Base-by-base conservation (phyloP, 2,888 invertebrate genomes). In the Pollenia amentaria region DNA sequence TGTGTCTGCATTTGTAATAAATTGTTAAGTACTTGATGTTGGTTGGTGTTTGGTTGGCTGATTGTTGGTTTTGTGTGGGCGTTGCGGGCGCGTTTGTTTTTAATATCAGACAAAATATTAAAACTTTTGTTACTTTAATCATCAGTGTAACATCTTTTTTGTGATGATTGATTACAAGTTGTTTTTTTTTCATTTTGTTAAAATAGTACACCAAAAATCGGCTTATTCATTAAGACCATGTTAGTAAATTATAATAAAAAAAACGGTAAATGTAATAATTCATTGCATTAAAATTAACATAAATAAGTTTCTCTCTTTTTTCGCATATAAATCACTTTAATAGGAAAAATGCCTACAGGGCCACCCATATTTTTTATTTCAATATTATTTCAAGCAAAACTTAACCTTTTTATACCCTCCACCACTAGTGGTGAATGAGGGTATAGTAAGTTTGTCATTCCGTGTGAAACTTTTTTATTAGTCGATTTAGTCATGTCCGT, bases 21-120 rank as follows among this genome's bases (percentile, higher is more conserved):
- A 72, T 53, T 44, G 8, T 53, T 29, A 38, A 51, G 57, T 75
- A 75, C 81, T 82, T 82, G 29, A 60, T 46, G 67, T 51, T 67
- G 46, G 48, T 57, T 70, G 72, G 29, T 65, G 42, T 29, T 16
- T 70, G 46, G 12, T 57, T 60, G 42, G n/a, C 46, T 76, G 70
- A 38, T 70, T 69, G 38, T 18, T 77, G n/a, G 3, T 11, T n/a
- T 14, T 38, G 85, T 86, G 86, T 86, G 82, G 86, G 86, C 81
- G 81, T 76, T 83, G 18, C 70, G 64, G 86, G 79, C 83, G 86
- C 82, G 83, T 83, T 75, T 29, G 29, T 29, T 29, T 29, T 73
- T 55, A 40, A 73, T 69, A 51, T n/a, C 53, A 77, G 62, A 64
- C 40, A 48, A 11, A 64, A 65, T 38, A 38, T 57, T 8, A 62